These are phyloP conservation scores for Gallinago paraguaiae DNA, from an alignment of 2,113 vertebrate species.

Conservation along the genomic window DNA sequence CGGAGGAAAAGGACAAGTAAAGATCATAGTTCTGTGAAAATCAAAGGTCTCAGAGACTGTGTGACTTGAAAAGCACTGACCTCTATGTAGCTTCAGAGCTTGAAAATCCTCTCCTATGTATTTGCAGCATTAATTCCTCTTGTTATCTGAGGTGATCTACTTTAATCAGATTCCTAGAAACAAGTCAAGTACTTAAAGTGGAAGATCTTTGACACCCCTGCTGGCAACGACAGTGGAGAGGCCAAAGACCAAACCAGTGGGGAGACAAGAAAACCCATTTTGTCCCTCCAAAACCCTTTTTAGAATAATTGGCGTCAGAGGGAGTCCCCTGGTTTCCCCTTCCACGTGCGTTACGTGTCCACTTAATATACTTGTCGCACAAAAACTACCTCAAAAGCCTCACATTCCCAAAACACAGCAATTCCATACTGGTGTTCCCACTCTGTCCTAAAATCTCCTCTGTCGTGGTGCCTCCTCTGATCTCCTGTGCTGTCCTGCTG, in stretches of 20 bases:
- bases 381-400: background rate
- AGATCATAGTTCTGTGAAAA: background rate
- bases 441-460: background rate
- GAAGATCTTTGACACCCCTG: slow-evolving; percentile 26
- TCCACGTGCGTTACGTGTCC: background rate
- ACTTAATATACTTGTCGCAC: background rate
- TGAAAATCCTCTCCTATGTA: slow-evolving; percentile 58
- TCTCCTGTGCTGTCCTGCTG: background rate
- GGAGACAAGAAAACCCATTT: background rate
- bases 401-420: background rate
- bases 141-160: slow-evolving; percentile 62
- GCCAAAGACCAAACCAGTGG: background rate
- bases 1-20: background rate
- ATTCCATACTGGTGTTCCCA: background rate
- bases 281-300: background rate
- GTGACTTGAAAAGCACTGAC: slow-evolving; percentile 6
- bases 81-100: slow-evolving; percentile 3
- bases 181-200: slow-evolving; percentile 45
- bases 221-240: background rate
- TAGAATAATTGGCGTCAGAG: background rate
- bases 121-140: slow-evolving; percentile 57
- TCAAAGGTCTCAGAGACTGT: background rate
- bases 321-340: background rate
- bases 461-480: background rate
- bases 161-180: slow-evolving; percentile 68